Evolutionary conservation across 2,888 invertebrate genomes (phyloP).

Genomic region (Aquatica leii): DNA sequence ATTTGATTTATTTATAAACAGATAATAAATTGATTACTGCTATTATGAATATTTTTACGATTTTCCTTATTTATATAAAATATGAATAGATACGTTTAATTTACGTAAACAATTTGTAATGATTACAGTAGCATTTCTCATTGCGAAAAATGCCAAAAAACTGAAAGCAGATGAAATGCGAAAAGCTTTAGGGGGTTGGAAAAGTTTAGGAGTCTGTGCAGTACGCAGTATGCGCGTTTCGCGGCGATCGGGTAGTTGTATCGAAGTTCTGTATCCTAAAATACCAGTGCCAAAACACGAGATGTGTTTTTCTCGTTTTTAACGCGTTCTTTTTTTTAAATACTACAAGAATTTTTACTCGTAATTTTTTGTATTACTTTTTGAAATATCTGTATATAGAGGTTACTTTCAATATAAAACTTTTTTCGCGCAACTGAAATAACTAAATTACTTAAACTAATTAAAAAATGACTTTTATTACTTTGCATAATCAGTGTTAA

Average conservation of each 20-base stretch:
- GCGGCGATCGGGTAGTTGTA: constrained; percentile 33
- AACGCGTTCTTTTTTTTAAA: neutral
- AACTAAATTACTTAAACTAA: too few species aligned
- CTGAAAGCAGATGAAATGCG: constrained; percentile 21
- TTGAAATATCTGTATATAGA: too few species aligned
- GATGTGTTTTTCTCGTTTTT: constrained; percentile 13
- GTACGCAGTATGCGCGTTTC: constrained; percentile 24
- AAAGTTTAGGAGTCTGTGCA: constrained; percentile 26
- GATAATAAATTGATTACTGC: too few species aligned
- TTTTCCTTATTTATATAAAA: too few species aligned
- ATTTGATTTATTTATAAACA: too few species aligned
- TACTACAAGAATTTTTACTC: neutral
- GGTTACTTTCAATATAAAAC: too few species aligned
- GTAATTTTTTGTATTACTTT: too few species aligned
- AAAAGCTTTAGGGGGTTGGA: constrained; percentile 24
- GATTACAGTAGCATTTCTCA: constrained; percentile 14
- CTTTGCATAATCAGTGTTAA: too few species aligned
- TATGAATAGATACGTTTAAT: neutral
- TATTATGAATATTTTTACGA: too few species aligned
- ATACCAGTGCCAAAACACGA: constrained; percentile 25
- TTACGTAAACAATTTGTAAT: neutral
- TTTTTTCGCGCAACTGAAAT: too few species aligned
- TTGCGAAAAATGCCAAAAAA: constrained; percentile 10
- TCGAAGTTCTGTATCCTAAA: constrained; percentile 28
- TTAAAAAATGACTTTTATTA: constrained; percentile 4